Evolutionary conservation across 2,888 invertebrate species (phyloP).

Genomic region (Steinernema hermaphroditum): DNA sequence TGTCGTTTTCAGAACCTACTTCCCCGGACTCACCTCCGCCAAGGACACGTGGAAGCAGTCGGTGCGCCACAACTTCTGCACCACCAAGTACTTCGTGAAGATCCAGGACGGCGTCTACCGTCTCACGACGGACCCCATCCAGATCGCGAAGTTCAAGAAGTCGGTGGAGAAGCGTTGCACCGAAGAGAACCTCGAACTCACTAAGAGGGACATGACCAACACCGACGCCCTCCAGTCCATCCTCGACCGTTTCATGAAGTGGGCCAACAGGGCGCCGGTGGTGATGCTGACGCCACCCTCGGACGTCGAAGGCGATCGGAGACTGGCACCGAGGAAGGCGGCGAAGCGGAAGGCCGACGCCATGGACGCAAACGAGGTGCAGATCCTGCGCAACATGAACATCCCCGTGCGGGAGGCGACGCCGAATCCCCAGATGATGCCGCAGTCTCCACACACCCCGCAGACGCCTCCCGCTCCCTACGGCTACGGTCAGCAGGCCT

Average conservation of each 20-base stretch:
- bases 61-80: neutral
- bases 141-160: neutral
- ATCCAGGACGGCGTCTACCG: constrained; percentile 3
- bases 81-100: constrained; percentile 17
- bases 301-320: neutral
- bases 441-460: too few species aligned
- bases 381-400: neutral
- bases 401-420: neutral
- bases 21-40: neutral
- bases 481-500: too few species aligned
- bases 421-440: neutral
- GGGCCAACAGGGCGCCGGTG: neutral
- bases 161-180: neutral
- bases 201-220: neutral
- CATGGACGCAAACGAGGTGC: neutral
- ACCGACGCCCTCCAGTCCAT: neutral
- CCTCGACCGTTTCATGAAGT: neutral
- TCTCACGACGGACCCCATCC: neutral
- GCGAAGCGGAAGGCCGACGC: neutral
- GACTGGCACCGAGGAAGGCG: neutral
- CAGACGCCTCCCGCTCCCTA: too few species aligned
- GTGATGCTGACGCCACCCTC: neutral
- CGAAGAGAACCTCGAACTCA: neutral
- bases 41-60: constrained; percentile 6
- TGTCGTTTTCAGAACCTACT: neutral